Conservation (phyloP, 2,888 invertebrate genomes). For the Leuctra nigra region DNA sequence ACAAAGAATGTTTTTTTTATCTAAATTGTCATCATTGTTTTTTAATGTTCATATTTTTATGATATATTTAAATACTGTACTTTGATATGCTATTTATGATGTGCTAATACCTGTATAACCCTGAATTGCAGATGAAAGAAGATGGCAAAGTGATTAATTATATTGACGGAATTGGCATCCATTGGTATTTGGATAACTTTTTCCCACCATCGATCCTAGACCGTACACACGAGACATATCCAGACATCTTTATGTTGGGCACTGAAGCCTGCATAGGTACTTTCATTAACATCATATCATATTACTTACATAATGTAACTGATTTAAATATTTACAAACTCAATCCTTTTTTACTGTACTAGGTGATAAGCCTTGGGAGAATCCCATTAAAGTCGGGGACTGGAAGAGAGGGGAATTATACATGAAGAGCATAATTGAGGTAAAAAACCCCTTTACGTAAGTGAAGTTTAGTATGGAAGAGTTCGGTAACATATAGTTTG, state of each 20-base stretch:
- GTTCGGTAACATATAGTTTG: too few species aligned
- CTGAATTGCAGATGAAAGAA: background rate
- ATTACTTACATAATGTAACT: too few species aligned
- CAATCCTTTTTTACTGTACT: too few species aligned
- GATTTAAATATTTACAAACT: too few species aligned
- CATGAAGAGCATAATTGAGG: constrained; percentile 56
- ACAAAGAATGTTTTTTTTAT: background rate
- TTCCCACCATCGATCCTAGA: constrained; percentile 51
- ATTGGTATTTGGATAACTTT: constrained; percentile 71
- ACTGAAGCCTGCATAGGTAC: constrained; percentile 75
- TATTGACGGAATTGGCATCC: constrained; percentile 69
- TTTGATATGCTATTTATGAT: background rate
- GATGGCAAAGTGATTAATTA: constrained; percentile 47
- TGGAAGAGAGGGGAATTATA: constrained; percentile 67
- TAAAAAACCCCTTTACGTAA: constrained; percentile 38
- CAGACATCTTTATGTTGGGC: constrained; percentile 63
- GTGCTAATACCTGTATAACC: background rate
- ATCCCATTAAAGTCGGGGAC: constrained; percentile 59
- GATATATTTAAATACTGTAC: background rate
- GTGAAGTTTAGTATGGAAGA: too few species aligned
- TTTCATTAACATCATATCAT: too few species aligned
- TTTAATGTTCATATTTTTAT: background rate
- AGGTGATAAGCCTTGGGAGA: constrained; percentile 50
- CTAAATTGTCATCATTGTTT: too few species aligned
- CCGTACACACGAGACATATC: constrained; percentile 50